These are phyloP conservation scores for Scaptomyza parva DNA, from an alignment of 2,888 invertebrate species.

Conservation along the genomic window DNA sequence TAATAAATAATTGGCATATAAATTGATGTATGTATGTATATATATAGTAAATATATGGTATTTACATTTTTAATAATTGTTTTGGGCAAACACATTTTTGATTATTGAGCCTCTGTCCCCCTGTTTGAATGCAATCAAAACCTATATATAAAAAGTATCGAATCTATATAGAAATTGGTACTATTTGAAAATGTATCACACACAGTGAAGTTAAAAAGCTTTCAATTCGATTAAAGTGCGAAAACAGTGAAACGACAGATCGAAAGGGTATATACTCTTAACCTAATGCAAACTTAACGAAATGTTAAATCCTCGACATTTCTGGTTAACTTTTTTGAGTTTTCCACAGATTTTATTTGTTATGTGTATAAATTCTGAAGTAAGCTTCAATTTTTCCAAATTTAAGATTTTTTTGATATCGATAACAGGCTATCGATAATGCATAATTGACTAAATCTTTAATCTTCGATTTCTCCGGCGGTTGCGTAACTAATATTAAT, in stretches of 20 bases:
- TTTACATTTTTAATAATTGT: slow-evolving; percentile 2
- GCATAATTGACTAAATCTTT: neutral
- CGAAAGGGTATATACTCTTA: neutral
- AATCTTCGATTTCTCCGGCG: neutral
- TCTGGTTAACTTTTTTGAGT: too few relatives aligned
- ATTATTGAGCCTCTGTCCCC: neutral
- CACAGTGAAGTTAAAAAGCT: neutral
- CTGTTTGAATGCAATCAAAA: neutral
- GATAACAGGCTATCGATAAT: too few relatives aligned
- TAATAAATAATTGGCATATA: neutral
- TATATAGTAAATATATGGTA: neutral
- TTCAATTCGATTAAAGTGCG: neutral
- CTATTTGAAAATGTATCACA: neutral
- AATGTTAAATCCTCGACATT: too few relatives aligned
- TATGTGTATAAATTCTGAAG: too few relatives aligned
- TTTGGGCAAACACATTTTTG: neutral
- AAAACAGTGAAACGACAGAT: neutral
- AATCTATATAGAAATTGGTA: neutral
- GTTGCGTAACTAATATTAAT: neutral
- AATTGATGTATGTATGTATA: neutral
- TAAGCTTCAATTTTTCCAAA: too few relatives aligned
- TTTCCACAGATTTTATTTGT: too few relatives aligned
- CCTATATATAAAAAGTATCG: neutral
- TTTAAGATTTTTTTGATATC: too few relatives aligned
- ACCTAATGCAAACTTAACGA: too few relatives aligned